Percentiles rank a stretch among this genome's conserved stretches.
These are phyloP conservation scores for Hucho hucho DNA, from an alignment of 2,113 vertebrate genomes.

Conservation along the genomic window DNA sequence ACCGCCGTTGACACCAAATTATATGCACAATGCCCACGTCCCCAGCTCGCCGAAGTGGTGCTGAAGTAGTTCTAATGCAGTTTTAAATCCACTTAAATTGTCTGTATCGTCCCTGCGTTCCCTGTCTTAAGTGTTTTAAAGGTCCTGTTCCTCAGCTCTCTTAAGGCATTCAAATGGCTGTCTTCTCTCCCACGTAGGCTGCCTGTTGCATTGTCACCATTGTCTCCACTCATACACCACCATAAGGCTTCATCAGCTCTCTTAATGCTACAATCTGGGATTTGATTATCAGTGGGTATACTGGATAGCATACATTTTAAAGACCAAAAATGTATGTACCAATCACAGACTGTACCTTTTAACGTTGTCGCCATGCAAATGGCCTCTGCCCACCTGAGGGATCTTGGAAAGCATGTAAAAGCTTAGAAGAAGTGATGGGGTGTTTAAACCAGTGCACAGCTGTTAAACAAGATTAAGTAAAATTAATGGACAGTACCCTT, in stretches of 20 bases:
- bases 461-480: too few relatives aligned
- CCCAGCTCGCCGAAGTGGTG: conserved; percentile 51
- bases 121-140: conserved; percentile 52
- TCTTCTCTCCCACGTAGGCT: conserved; percentile 49
- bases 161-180: conserved; percentile 60
- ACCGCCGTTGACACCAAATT: conserved; percentile 41
- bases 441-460: too few relatives aligned
- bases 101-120: conserved; percentile 18
- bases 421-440: too few relatives aligned
- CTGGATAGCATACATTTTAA: too few relatives aligned
- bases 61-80: conserved; percentile 66
- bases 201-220: conserved; percentile 34
- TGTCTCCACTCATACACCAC: not conserved
- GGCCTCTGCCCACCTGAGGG: not conserved
- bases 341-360: not conserved
- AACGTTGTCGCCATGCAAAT: not conserved
- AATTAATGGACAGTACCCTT: too few relatives aligned
- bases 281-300: too few relatives aligned
- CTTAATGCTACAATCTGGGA: not conserved
- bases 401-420: not conserved
- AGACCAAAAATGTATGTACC: too few relatives aligned
- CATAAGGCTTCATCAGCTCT: not conserved
- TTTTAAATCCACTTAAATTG: conserved; percentile 57
- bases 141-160: conserved; percentile 46
- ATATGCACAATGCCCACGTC: conserved; percentile 51